Base-by-base conservation (phyloP, 2,888 invertebrate species). In the Lapara coniferarum region DNA sequence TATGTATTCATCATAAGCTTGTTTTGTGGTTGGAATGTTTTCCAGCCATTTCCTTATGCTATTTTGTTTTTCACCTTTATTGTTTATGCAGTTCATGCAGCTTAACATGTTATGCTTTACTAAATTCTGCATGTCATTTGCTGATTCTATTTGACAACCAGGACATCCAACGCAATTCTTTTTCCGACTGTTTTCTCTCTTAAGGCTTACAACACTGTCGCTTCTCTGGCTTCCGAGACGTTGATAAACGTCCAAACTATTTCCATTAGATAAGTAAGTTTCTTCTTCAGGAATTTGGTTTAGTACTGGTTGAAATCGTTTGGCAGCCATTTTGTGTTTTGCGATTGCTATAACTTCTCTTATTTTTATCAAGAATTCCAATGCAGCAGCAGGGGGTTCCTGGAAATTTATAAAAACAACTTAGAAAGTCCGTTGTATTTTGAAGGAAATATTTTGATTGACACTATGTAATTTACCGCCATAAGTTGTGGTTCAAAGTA, bases 341-440 rank as follows among this genome's bases (percentile, higher is more conserved):
- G 98, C 98, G 67, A 98, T 96, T 57, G 97, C 95, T 78, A 98
- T 98, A 8, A 98, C 98, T 94, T 98, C 98, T 73, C 98, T 95
- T 73, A 98, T 97, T 94, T 98, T 97, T 0, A 96, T 95, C 67
- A 98, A 94, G 86, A 98, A 98, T 88, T 98, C 98, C 76, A 98
- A 91, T 37, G 98, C 98, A 69, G 98, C 97, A 57, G 97, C 97
- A 63, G 98, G 98, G 30, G 98, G 98, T 77, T 97, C 96, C 96
- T 97, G 91, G n/a, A 93, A 93, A 63, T 19, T 2, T 73, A 74
- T 37, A 79, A 76, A 79, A 72, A 68, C 69, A 37, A 46, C 16
- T 67, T n/a, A 8, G 25, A 5, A 37, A 37, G 0, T 37, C 8
- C 37, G 37, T 37, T 37, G 37, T 37, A 37, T 37, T 7, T 37